phyloP scores from a whole-genome alignment of 2,113 vertebrate genomes.

The Cariama cristata region DNA sequence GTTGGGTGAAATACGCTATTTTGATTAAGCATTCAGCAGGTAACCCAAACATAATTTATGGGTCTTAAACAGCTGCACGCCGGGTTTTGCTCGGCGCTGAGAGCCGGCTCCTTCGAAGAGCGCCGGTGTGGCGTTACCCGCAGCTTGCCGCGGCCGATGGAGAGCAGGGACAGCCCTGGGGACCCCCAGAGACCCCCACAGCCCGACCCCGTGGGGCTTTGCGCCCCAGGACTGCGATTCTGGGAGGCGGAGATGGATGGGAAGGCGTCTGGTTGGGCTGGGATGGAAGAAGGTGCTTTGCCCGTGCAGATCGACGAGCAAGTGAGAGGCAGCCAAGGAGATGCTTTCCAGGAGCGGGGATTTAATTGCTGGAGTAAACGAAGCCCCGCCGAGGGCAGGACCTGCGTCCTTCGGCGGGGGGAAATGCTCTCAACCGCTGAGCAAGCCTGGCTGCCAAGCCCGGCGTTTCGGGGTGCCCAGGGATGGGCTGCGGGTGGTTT shows the following conservation, averaged over 20 bases:
- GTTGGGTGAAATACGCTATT: not conserved
- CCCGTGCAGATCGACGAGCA: rapidly evolving
- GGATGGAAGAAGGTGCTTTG: not conserved
- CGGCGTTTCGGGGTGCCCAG: rapidly evolving
- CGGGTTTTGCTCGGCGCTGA: rapidly evolving
- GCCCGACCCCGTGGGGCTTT: rapidly evolving
- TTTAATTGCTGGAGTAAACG: not conserved
- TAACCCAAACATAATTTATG: not conserved
- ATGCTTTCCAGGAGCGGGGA: not conserved
- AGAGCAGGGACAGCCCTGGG: rapidly evolving
- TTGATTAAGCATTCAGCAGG: slow-evolving; percentile 15
- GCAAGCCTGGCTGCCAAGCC: not conserved
- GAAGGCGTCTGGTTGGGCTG: rapidly evolving
- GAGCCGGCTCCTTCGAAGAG: not conserved
- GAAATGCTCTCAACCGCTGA: rapidly evolving
- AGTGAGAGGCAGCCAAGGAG: not conserved
- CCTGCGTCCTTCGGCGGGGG: rapidly evolving
- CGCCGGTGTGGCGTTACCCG: rapidly evolving
- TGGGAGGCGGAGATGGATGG: not conserved
- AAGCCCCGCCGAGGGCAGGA: not conserved
- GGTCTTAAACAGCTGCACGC: not conserved
- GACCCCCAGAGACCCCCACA: rapidly evolving
- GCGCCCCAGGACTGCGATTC: rapidly evolving
- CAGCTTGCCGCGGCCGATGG: rapidly evolving
- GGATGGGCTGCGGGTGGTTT: rapidly evolving